Base-by-base conservation (phyloP, 2,113 vertebrate genomes). In the Limanda limanda region DNA sequence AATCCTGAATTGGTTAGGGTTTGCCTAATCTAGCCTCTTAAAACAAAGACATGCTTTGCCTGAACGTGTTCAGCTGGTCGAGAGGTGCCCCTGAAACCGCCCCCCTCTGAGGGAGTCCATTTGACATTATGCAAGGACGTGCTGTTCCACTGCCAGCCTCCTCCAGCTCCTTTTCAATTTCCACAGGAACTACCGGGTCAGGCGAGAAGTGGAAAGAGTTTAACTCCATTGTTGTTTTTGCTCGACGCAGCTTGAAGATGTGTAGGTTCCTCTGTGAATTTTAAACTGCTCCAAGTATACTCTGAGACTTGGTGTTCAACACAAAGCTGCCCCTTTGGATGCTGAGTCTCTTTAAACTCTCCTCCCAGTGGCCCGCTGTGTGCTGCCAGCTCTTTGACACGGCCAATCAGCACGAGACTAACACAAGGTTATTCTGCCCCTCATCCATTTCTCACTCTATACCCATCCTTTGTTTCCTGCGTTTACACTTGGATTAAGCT, bases 401-500 rank as follows among this genome's bases (percentile, higher is more conserved):
- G 54, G 58, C 64, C 61, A 4, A 12, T 65, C 48, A 66, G 59
- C 71, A 77, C 3, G 0, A 69, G n/a, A 24, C 55, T 42, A 10
- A 25, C 48, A 55, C 18, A 3, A 20, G n/a, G 20, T 54, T 54
- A 54, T n/a, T n/a, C 51, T 54, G 51, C 51, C n/a, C 56, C 55
- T 15, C 21, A 56, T 35, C 18, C 24, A 3, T 77, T 79, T 66
- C 35, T 71, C 25, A 77, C 52, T 58, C n/a, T 52, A 58, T 54
- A 65, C 65, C 24, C 37, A 55, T 47, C 47, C n/a, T 59, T 84
- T 85, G 77, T 86, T 84, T 15, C 4, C 62, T 64, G 11, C 48
- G 62, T 31, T 75, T 74, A 62, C 60, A 2, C 21, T 68, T 62
- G 42, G 52, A 80, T 83, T 83, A 81, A 59, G 45, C 6, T 35